Evolutionary conservation across 1,140 invertebrate species (phyloP).

Genomic region (Dryas iulia): DNA sequence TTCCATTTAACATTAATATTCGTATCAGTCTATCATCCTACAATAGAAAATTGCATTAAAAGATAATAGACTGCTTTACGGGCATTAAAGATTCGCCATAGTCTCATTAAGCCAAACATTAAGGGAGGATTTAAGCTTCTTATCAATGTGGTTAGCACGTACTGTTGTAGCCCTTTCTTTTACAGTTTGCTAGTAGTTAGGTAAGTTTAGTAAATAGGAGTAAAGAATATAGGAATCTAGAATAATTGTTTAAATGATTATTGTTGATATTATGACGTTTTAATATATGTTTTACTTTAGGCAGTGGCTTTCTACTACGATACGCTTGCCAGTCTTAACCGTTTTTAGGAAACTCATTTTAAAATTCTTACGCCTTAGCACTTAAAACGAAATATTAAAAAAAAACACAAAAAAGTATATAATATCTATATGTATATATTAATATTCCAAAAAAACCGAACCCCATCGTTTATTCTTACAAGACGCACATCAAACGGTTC

Average conservation of each 20-base stretch:
- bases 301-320: no score
- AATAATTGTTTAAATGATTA: no score
- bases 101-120: neutral
- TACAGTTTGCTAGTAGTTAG: neutral
- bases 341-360: neutral
- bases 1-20: no score
- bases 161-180: neutral
- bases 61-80: no score
- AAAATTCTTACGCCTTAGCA: neutral
- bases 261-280: no score
- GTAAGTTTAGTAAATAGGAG: neutral
- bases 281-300: no score
- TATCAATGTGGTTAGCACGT: neutral
- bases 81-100: neutral
- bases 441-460: slow-evolving; percentile 15
- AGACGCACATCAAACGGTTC: slow-evolving; percentile 68
- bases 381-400: neutral
- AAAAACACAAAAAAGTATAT: neutral
- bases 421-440: slow-evolving; percentile 4
- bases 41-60: no score
- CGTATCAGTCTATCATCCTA: no score
- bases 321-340: neutral
- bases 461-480: slow-evolving; percentile 52
- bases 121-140: neutral
- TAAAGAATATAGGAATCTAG: neutral